These are phyloP conservation scores for Diacarnus erythraeanus DNA, from an alignment of 37 sponge, comb jelly and placozoan species.

Conservation along the genomic window DNA sequence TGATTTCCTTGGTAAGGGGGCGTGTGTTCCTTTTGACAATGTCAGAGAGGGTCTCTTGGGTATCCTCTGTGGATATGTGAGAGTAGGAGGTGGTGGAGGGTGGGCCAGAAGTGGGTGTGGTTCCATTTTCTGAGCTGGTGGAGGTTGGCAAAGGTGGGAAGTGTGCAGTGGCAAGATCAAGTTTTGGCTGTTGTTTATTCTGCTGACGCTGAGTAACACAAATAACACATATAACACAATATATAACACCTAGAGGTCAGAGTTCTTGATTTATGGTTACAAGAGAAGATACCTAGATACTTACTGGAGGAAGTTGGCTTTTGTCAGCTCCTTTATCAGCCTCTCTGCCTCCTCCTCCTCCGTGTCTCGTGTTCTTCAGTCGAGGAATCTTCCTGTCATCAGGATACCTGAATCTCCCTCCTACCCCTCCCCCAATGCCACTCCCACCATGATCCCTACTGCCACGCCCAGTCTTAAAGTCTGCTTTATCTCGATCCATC, in stretches of 20 bases:
- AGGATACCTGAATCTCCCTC: background rate
- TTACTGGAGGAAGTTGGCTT: background rate
- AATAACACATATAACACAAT: background rate
- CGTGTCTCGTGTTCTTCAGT: constrained; percentile 8
- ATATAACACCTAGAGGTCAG: background rate
- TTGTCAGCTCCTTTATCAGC: background rate
- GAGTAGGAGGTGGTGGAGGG: constrained; percentile 1
- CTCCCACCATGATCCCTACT: background rate
- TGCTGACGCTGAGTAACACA: constrained; percentile 21
- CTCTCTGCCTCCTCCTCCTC: background rate
- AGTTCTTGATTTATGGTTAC: background rate
- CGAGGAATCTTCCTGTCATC: constrained; percentile 23
- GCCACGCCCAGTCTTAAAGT: background rate
- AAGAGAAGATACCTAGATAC: background rate
- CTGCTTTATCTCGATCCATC: background rate
- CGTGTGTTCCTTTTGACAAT: constrained; percentile 34
- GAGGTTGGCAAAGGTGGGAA: constrained; percentile 64
- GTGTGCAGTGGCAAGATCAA: constrained; percentile 49
- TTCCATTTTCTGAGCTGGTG: background rate
- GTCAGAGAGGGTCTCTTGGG: constrained; percentile 38
- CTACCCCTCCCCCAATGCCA: background rate
- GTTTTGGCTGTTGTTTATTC: constrained; percentile 24
- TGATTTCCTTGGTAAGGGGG: constrained; percentile 5
- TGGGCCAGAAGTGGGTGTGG: constrained; percentile 19
- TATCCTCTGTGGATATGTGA: constrained; percentile 17